phyloP scores from a whole-genome alignment of 1,140 invertebrate genomes.

The Bombus sylvicola region DNA sequence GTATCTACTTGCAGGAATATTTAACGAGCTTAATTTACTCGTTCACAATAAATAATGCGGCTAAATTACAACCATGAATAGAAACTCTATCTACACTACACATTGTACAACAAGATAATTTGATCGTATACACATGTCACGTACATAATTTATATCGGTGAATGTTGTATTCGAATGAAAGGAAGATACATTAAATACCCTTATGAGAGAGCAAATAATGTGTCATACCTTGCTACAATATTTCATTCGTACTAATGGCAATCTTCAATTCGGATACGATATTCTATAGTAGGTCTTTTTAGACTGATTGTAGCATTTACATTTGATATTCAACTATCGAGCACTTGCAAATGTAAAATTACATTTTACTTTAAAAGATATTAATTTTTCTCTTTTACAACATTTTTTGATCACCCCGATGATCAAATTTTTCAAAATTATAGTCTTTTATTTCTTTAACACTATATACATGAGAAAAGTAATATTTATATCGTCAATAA shows the following conservation, averaged over 20 bases:
- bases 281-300: no score
- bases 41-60: neutral
- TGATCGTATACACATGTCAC: neutral
- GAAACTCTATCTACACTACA: neutral
- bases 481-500: neutral
- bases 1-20: neutral
- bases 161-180: neutral
- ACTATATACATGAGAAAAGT: neutral
- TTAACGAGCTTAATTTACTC: neutral
- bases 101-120: neutral
- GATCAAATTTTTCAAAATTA: neutral
- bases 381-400: no score
- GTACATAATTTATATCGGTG: neutral
- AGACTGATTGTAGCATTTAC: no score
- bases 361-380: no score
- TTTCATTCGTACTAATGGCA: no score
- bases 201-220: neutral
- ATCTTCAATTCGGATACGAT: no score
- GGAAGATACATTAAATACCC: neutral
- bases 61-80: neutral
- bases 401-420: neutral
- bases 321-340: no score
- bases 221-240: no score
- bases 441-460: no score
- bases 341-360: no score